A percentile compares a stretch with the other conserved stretches of the same genome.
These are phyloP conservation scores for Saimiri boliviensis DNA, from an alignment of 2,113 vertebrate species.

Conservation along the genomic window DNA sequence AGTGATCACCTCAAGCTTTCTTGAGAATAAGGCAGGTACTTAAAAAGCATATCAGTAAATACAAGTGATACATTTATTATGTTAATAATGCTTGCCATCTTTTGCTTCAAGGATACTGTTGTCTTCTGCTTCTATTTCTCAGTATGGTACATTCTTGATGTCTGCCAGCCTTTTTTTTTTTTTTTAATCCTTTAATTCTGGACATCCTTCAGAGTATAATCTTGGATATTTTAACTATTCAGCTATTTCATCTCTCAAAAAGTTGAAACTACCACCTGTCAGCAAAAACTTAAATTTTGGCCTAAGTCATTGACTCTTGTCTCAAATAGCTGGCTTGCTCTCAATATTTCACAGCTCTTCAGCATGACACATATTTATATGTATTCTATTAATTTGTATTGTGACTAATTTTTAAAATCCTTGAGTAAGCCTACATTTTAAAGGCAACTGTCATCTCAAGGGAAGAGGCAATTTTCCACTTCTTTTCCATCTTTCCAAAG, in stretches of 20 bases:
- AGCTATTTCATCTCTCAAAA: background rate
- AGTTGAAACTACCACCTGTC: background rate
- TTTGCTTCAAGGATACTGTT: background rate
- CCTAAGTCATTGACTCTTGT: background rate
- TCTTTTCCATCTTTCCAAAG: background rate
- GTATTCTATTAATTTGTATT: background rate
- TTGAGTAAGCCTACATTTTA: slow-evolving; percentile 7
- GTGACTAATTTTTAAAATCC: background rate
- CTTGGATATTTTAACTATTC: background rate
- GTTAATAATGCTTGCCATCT: background rate
- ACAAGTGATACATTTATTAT: background rate
- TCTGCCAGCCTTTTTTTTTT: background rate
- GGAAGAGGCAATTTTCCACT: background rate
- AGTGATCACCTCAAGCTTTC: background rate
- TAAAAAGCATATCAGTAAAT: background rate
- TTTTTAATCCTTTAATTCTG: background rate
- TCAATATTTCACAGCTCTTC: background rate
- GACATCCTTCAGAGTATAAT: background rate
- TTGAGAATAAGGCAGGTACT: background rate
- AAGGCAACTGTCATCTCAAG: background rate
- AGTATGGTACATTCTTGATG: background rate
- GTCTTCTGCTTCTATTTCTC: background rate
- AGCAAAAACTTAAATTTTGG: background rate
- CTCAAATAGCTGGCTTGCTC: background rate
- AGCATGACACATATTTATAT: background rate